Conservation (phyloP, 2,113 vertebrate genomes). For the Anoura caudifer region DNA sequence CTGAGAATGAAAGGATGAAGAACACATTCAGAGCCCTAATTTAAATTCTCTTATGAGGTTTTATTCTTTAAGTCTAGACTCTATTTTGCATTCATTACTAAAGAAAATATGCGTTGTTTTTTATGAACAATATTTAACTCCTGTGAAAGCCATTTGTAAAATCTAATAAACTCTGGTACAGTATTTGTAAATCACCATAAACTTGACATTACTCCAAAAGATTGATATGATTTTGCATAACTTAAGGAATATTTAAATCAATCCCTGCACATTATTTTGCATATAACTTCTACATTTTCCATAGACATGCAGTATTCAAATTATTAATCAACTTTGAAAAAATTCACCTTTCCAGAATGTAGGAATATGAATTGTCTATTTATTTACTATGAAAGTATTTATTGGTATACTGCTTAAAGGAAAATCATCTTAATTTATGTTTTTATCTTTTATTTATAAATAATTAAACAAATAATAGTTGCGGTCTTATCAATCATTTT, state of each 20-base stretch:
- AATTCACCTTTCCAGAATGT: neutral
- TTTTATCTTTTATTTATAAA: slow-evolving; percentile 7
- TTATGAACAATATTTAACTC: slow-evolving; percentile 47
- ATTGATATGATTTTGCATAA: slow-evolving; percentile 53
- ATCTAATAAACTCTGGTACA: slow-evolving; percentile 52
- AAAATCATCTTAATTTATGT: neutral
- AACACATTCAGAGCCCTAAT: neutral
- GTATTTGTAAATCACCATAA: slow-evolving; percentile 52
- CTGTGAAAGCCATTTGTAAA: slow-evolving; percentile 47
- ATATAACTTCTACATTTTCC: neutral
- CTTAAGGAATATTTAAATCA: slow-evolving; percentile 42
- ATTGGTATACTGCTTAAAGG: neutral
- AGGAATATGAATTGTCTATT: neutral
- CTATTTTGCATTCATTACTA: slow-evolving; percentile 41
- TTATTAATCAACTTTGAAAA: neutral
- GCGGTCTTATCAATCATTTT: neutral
- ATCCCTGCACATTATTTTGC: neutral
- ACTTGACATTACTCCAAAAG: slow-evolving; percentile 45
- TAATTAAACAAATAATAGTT: neutral
- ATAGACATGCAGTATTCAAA: slow-evolving; percentile 6
- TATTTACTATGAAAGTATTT: slow-evolving; percentile 5
- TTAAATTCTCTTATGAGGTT: slow-evolving; percentile 49
- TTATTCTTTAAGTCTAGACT: slow-evolving; percentile 23
- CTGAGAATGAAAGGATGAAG: neutral
- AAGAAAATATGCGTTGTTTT: slow-evolving; percentile 42